phyloP scores from a whole-genome alignment of 1,140 invertebrate genomes.

The Nomia melanderi region DNA sequence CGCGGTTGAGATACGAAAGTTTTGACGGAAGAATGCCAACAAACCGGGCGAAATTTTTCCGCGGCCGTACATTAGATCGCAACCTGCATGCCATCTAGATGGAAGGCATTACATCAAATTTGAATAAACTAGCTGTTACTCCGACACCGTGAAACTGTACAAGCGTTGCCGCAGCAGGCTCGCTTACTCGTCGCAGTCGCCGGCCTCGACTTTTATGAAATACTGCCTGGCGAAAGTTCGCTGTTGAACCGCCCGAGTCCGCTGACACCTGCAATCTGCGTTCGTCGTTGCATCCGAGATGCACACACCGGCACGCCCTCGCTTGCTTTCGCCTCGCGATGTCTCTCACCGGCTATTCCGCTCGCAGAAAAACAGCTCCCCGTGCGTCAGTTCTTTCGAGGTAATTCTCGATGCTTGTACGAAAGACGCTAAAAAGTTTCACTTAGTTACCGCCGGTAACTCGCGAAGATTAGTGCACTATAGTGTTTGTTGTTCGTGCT shows the following conservation, averaged over 20 bases:
- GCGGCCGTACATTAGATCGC: background rate
- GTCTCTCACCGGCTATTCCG: background rate
- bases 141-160: slow-evolving; percentile 32
- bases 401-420: background rate
- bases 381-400: background rate
- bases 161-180: background rate
- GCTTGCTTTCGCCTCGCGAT: slow-evolving; percentile 41
- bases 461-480: background rate
- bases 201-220: slow-evolving; percentile 66
- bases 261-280: slow-evolving; percentile 69
- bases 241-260: slow-evolving; percentile 48
- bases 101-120: slow-evolving; percentile 57
- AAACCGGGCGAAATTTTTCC: background rate
- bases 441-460: background rate
- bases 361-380: slow-evolving; percentile 13
- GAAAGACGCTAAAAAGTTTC: background rate
- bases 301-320: slow-evolving; percentile 30
- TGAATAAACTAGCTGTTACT: slow-evolving; percentile 67
- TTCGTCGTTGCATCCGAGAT: slow-evolving; percentile 59
- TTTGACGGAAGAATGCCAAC: background rate
- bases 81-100: background rate
- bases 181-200: slow-evolving; percentile 32
- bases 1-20: background rate
- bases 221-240: slow-evolving; percentile 60
- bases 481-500: background rate